phyloP scores from a whole-genome alignment of 2,113 vertebrate genomes.

The Galemys pyrenaicus region DNA sequence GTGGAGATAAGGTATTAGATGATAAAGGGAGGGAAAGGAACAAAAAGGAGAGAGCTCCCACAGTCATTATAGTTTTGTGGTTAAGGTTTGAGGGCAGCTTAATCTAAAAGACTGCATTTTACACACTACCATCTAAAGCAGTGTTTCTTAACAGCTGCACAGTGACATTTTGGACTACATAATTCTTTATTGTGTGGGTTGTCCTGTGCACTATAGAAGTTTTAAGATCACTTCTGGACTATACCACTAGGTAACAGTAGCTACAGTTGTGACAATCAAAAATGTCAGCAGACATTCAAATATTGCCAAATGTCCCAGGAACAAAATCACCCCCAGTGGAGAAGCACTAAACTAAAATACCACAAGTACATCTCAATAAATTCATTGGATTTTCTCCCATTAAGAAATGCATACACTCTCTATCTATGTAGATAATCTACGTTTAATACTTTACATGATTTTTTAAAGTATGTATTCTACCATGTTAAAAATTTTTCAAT shows the following conservation, averaged over 20 bases:
- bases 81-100: background rate
- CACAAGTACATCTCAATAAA: background rate
- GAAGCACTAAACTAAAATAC: background rate
- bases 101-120: background rate
- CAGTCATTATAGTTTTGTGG: background rate
- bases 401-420: background rate
- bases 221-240: background rate
- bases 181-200: background rate
- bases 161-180: background rate
- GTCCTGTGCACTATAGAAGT: background rate
- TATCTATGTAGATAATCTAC: background rate
- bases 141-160: background rate
- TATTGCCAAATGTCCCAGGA: background rate
- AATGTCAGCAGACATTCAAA: background rate
- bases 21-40: background rate
- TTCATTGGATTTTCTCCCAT: background rate
- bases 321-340: background rate
- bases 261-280: background rate
- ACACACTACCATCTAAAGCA: background rate
- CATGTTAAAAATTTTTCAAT: background rate
- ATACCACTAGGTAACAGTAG: background rate
- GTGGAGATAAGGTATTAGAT: slow-evolving; percentile 14
- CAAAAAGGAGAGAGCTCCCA: background rate
- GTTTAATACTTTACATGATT: background rate
- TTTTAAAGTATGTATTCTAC: background rate